Conservation (phyloP, 2,888 invertebrate species). For the Sarcophaga subvicina region DNA sequence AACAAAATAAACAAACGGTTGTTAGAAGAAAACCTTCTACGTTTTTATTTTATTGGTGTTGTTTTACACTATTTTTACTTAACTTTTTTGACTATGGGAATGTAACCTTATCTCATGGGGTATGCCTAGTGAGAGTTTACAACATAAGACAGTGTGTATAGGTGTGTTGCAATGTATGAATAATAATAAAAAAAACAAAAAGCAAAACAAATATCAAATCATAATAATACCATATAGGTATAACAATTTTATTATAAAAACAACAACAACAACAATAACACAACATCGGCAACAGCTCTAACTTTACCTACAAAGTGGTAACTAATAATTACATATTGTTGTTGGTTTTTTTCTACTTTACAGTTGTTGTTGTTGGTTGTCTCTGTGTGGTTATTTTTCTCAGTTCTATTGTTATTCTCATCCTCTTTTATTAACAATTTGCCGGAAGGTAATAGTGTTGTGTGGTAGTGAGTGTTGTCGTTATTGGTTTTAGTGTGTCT, state of each 20-base stretch:
- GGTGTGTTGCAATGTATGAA: conserved; percentile 25
- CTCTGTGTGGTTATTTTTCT: not conserved
- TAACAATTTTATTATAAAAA: not conserved
- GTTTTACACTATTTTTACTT: conserved; percentile 19
- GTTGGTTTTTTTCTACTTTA: too few relatives aligned
- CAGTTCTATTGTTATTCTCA: conserved; percentile 12
- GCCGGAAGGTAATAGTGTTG: conserved; percentile 52
- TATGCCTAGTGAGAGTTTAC: not conserved
- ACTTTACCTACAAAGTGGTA: conserved; percentile 1
- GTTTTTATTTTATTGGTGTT: not conserved
- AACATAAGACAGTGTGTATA: not conserved
- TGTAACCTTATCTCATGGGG: conserved; percentile 48
- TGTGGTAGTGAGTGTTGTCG: not conserved
- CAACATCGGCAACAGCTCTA: too few relatives aligned
- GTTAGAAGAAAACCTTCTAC: conserved; percentile 4
- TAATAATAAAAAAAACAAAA: not conserved
- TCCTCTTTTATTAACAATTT: conserved; percentile 15
- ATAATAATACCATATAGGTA: not conserved
- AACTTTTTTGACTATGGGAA: conserved; percentile 60
- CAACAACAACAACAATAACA: not conserved
- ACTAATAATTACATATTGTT: not conserved
- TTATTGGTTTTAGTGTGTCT: not conserved
- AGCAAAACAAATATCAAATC: not conserved
- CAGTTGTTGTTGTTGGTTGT: not conserved
- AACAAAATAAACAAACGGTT: conserved; percentile 34